A percentile compares a stretch with the other conserved stretches of the same genome.
Conservation (phyloP, 2,888 invertebrate species). For the Cheilosia vernalis region DNA sequence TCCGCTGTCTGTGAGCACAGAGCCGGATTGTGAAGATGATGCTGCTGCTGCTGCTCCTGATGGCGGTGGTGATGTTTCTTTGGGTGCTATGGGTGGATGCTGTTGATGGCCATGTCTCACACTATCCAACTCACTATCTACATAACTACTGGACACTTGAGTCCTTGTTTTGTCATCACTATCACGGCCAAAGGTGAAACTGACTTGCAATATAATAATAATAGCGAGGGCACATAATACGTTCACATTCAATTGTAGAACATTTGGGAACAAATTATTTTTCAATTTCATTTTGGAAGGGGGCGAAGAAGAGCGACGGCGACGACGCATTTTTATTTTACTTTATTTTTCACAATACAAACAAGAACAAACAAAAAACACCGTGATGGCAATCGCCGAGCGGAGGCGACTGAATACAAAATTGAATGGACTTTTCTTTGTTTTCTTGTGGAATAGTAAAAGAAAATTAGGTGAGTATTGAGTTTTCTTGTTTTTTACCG, state of each 20-base stretch:
- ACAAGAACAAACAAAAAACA: neutral
- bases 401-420: slow-evolving; percentile 29
- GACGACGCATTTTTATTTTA: slow-evolving; percentile 46
- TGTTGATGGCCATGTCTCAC: slow-evolving; percentile 41
- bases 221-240: slow-evolving; percentile 33
- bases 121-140: slow-evolving; percentile 57
- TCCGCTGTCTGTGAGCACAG: slow-evolving; percentile 29
- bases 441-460: slow-evolving; percentile 43
- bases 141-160: slow-evolving; percentile 53
- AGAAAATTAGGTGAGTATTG: slow-evolving; percentile 37
- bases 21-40: slow-evolving; percentile 9
- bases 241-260: slow-evolving; percentile 38
- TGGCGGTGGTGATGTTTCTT: slow-evolving; percentile 16
- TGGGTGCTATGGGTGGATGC: slow-evolving; percentile 55
- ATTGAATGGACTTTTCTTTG: slow-evolving; percentile 55
- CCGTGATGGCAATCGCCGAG: slow-evolving; percentile 35
- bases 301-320: slow-evolving; percentile 37
- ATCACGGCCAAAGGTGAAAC: slow-evolving; percentile 20
- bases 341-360: slow-evolving; percentile 13
- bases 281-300: slow-evolving; percentile 57
- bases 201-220: slow-evolving; percentile 55
- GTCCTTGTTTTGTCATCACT: slow-evolving; percentile 31
- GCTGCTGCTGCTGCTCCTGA: slow-evolving; percentile 1
- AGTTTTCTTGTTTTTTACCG: slow-evolving; percentile 51
- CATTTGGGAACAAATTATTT: slow-evolving; percentile 32